Conservation (phyloP, 2,113 vertebrate genomes). For the Megaleporinus macrocephalus region DNA sequence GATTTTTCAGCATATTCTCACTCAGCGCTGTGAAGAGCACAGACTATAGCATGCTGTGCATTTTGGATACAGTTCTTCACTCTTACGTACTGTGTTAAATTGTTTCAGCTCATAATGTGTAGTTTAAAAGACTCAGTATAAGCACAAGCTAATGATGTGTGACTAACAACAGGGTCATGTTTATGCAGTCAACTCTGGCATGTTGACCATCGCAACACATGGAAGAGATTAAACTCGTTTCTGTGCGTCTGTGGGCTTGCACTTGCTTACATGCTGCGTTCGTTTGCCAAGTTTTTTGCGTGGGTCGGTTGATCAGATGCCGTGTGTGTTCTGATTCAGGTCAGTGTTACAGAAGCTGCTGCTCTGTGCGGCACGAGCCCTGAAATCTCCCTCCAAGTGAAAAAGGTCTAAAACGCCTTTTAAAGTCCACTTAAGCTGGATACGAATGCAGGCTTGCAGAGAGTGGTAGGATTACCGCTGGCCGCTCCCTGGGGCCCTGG, state of each 20-base stretch:
- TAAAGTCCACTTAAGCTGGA: conserved; percentile 18
- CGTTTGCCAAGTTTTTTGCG: conserved; percentile 5
- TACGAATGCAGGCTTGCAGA: background rate
- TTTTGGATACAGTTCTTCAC: background rate
- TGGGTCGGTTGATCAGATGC: conserved; percentile 23
- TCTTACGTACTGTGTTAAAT: background rate
- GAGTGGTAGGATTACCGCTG: background rate
- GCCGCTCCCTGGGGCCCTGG: background rate
- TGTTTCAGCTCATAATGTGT: background rate
- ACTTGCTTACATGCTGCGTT: background rate
- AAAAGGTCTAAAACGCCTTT: conserved; percentile 14
- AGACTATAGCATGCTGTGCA: background rate
- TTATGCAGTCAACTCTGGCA: conserved; percentile 1
- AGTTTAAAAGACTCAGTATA: background rate
- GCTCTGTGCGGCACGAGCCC: background rate
- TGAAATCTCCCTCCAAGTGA: conserved; percentile 14
- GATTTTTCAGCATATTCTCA: conserved; percentile 19
- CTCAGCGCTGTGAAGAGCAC: background rate
- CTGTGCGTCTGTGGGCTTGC: background rate
- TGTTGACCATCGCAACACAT: conserved; percentile 2
- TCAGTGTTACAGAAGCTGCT: conserved; percentile 15
- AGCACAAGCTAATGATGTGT: conserved; percentile 8
- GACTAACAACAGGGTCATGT: conserved; percentile 4
- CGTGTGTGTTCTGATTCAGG: conserved; percentile 26
- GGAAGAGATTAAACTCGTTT: conserved; percentile 18